Conservation (phyloP, 1,140 invertebrate genomes). For the Daktulosphaira vitifoliae region DNA sequence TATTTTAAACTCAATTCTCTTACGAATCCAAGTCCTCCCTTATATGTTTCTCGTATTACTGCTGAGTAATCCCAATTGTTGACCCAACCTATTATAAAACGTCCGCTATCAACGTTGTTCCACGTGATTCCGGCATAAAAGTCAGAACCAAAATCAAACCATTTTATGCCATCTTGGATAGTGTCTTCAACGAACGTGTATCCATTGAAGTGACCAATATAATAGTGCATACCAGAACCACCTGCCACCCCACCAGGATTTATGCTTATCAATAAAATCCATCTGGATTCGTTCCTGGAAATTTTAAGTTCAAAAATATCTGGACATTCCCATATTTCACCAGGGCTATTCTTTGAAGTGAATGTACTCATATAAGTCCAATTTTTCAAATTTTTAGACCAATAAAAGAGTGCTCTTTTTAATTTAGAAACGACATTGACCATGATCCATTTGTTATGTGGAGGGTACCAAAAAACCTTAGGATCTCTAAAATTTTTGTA, state of each 20-base stretch:
- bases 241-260: background rate
- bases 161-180: background rate
- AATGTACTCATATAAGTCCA: background rate
- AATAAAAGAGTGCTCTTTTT: background rate
- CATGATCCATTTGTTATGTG: background rate
- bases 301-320: background rate
- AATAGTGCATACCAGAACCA: background rate
- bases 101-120: background rate
- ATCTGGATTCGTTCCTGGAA: background rate
- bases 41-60: too few species aligned
- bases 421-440: background rate
- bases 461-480: background rate
- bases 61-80: background rate
- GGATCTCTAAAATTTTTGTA: background rate
- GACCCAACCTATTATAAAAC: background rate
- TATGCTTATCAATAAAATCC: background rate
- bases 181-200: background rate
- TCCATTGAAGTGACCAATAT: background rate
- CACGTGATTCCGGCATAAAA: background rate
- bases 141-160: slow-evolving; percentile 2
- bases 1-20: too few species aligned
- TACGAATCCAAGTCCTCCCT: too few species aligned
- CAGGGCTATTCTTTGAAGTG: background rate
- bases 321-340: background rate
- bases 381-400: background rate